Evolutionary conservation across 2,113 vertebrate genomes (phyloP).

Genomic region (Rhinogobius similis): DNA sequence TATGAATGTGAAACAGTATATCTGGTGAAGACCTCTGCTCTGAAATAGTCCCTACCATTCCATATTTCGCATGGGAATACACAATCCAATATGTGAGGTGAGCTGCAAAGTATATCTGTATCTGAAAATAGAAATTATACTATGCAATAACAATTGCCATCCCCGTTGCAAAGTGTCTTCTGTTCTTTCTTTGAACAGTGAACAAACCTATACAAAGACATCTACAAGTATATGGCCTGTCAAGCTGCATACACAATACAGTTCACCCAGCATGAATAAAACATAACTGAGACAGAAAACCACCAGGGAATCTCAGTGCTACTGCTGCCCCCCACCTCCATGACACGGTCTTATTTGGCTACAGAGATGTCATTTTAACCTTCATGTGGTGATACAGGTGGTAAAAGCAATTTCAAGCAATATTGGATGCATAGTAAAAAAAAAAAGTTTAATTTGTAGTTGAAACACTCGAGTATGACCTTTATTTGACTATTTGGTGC

Average conservation of each 20-base stretch:
- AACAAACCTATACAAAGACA: conserved; percentile 59
- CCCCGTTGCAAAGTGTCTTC: conserved; percentile 79
- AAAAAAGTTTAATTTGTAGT: too few species aligned
- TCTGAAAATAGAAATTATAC: conserved; percentile 18
- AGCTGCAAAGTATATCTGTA: conserved; percentile 77
- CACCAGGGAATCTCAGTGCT: too few species aligned
- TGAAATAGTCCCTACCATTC: conserved; percentile 75
- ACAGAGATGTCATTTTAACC: too few species aligned
- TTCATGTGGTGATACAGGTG: not conserved
- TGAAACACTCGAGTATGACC: too few species aligned
- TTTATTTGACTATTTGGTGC: too few species aligned
- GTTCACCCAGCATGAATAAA: conserved; percentile 28
- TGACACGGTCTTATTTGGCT: too few species aligned
- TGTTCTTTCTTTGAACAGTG: conserved; percentile 82
- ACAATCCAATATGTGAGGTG: conserved; percentile 77
- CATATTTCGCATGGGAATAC: conserved; percentile 72
- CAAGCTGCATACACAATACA: conserved; percentile 15
- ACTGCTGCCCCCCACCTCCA: too few species aligned
- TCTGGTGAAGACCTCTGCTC: conserved; percentile 66
- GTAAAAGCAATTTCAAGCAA: too few species aligned
- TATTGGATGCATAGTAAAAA: too few species aligned
- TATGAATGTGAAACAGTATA: conserved; percentile 2
- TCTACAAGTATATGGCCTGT: conserved; percentile 4
- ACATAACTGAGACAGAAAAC: too few species aligned
- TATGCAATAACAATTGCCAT: not conserved